These are phyloP conservation scores for Castor canadensis DNA, from an alignment of 2,113 vertebrate species.

Conservation along the genomic window DNA sequence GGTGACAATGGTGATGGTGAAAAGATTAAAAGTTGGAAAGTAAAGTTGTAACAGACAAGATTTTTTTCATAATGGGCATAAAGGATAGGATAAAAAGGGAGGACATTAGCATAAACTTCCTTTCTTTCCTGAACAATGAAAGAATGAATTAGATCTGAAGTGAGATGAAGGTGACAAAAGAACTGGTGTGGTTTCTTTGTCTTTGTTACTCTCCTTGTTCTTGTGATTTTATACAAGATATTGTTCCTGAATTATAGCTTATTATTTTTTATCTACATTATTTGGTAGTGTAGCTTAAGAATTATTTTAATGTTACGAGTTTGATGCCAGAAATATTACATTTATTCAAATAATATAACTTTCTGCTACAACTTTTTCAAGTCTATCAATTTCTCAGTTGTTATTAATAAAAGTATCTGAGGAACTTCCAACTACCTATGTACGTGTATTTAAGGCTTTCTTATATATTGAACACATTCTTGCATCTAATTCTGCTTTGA, in stretches of 20 bases:
- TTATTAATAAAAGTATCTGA: conserved; percentile 43
- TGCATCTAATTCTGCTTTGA: background rate
- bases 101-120: background rate
- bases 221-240: background rate
- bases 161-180: background rate
- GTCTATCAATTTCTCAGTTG: background rate
- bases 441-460: background rate
- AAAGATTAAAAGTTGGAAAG: background rate
- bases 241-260: conserved; percentile 38
- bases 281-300: conserved; percentile 41
- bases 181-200: background rate
- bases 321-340: conserved; percentile 49
- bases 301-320: conserved; percentile 66
- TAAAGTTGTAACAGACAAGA: background rate
- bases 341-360: conserved; percentile 57
- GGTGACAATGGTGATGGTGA: background rate
- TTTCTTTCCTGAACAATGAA: background rate
- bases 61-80: background rate
- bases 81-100: background rate
- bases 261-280: conserved; percentile 20
- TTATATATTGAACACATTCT: background rate
- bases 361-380: background rate
- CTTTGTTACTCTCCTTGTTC: background rate
- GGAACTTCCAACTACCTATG: background rate
- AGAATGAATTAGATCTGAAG: background rate